Base-by-base conservation (phyloP, 1,140 invertebrate genomes). In the Apis florea region DNA sequence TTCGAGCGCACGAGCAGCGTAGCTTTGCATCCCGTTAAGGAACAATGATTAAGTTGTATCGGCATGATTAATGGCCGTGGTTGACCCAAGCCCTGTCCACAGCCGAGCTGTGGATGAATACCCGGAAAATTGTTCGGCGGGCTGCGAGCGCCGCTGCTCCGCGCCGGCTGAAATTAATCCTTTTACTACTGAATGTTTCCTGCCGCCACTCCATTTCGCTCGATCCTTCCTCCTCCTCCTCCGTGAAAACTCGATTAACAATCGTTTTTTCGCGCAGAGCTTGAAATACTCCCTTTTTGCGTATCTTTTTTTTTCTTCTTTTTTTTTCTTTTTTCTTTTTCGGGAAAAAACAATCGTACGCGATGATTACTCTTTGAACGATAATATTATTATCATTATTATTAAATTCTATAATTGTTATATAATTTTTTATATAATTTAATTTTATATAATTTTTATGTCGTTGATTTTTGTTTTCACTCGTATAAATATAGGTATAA, bases 1-100 rank as follows among this genome's bases (percentile, higher is more conserved):
- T 6, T 40, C 31, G 63, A 17, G 17, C 63, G 31, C 4, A n/a
- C 26, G 13, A 40, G 26, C 17, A 13, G 54, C 13, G 31, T 19
- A 21, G n/a, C 9, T 13, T 26, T 1, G 26, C 56, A 12, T 54
- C 24, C 83, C 74, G 82, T 85, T 83, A 82, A 82, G 82, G 70
- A 67, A 85, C 84, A 79, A 88, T 90, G 89, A 90, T 90, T 88
- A 88, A 90, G 86, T 89, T 87, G 88, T 83, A 84, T 73, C 80
- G 77, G 49, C 59, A 63, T 90, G 89, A 90, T 90, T 90, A 90
- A 90, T 90, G 76, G 82, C 80, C 83, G 71, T 66, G 70, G 47
- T 71, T 63, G 83, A 83, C 64, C 69, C 56, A 3, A 77, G 58
- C 40, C 59, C 31, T 67, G 47, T 85, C 66, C 53, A 51, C 79